phyloP scores from a whole-genome alignment of 2,888 invertebrate species.

The Mayetiola destructor region DNA sequence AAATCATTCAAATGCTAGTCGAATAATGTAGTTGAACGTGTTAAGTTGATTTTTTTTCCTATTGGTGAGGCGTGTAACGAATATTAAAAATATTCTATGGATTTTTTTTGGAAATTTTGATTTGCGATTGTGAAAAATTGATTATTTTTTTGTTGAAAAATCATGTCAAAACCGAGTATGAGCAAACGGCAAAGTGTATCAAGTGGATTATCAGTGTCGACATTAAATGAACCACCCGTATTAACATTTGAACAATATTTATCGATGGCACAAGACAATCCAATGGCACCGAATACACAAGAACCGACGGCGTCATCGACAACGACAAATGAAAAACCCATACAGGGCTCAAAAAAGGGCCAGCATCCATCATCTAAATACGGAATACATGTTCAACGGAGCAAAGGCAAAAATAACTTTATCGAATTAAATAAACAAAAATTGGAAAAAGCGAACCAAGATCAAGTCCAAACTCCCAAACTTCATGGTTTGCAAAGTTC shows the following conservation, averaged over 20 bases:
- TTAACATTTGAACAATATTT: slow-evolving; percentile 1
- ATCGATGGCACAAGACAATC: neutral
- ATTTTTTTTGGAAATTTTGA: neutral
- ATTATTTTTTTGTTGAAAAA: neutral
- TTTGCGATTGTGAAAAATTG: neutral
- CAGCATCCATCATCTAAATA: neutral
- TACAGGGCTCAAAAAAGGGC: neutral
- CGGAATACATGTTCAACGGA: neutral
- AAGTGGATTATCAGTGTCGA: neutral
- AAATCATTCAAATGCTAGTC: neutral
- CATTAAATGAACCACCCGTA: neutral
- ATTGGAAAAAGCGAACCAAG: slow-evolving; percentile 36
- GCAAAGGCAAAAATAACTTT: slow-evolving; percentile 30
- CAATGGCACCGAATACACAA: neutral
- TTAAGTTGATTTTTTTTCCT: neutral
- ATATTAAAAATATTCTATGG: neutral
- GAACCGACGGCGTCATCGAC: neutral
- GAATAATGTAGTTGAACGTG: slow-evolving; percentile 4
- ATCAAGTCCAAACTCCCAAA: slow-evolving; percentile 16
- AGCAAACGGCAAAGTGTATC: neutral
- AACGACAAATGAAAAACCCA: neutral
- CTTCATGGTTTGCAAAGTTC: slow-evolving; percentile 20
- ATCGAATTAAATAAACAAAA: slow-evolving; percentile 41
- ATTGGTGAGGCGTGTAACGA: neutral
- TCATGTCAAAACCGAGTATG: neutral